phyloP scores from a whole-genome alignment of 1,140 invertebrate genomes.

The Atta colombica region DNA sequence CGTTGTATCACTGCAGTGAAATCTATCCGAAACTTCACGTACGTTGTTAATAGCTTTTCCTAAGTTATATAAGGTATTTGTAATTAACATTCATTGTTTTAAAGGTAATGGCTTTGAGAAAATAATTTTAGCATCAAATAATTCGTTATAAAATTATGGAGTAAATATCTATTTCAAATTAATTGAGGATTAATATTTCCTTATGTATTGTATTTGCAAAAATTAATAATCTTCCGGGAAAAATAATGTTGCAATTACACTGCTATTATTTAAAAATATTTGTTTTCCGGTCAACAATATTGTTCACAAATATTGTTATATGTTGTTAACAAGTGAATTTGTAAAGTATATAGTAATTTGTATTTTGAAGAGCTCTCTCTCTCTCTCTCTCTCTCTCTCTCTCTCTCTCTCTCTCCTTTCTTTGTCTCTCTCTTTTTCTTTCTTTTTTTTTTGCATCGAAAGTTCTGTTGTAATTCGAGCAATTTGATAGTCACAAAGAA shows the following conservation, averaged over 20 bases:
- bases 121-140: background rate
- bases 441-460: background rate
- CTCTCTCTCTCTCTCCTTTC: background rate
- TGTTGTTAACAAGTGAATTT: background rate
- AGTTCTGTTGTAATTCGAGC: constrained; percentile 49
- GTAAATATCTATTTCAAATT: background rate
- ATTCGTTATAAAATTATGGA: background rate
- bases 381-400: background rate
- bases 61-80: background rate
- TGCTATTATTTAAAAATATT: background rate
- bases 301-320: too few relatives aligned
- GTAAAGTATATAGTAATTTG: constrained; percentile 18
- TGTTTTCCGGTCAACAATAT: background rate
- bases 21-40: constrained; percentile 4
- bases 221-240: background rate
- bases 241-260: background rate
- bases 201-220: background rate
- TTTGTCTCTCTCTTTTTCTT: background rate
- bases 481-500: constrained; percentile 45
- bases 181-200: background rate
- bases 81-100: background rate
- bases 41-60: background rate
- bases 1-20: background rate
- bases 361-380: background rate
- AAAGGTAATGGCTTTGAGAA: background rate